Percentiles rank a stretch among this genome's conserved stretches.
These are phyloP conservation scores for Fregata magnificens DNA, from an alignment of 2,113 vertebrate species.

Conservation along the genomic window DNA sequence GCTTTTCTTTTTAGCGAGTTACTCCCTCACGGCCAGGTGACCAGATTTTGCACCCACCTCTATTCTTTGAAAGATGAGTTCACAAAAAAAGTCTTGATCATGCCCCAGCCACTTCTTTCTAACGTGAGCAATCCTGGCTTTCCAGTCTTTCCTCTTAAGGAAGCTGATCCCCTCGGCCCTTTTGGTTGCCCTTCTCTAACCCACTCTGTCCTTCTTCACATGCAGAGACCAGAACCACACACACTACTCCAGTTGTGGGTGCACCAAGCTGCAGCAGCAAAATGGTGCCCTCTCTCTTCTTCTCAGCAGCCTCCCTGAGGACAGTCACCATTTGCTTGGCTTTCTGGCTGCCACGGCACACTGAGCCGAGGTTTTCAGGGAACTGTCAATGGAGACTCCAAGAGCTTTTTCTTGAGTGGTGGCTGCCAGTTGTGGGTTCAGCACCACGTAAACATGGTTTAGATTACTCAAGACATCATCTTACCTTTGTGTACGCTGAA, in stretches of 20 bases:
- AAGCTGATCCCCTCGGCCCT: background rate
- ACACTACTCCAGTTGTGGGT: background rate
- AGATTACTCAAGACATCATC: background rate
- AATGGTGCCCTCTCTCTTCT: background rate
- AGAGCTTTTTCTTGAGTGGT: background rate
- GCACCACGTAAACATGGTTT: background rate
- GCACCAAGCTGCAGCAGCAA: background rate
- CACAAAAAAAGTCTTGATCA: background rate
- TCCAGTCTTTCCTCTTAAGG: background rate
- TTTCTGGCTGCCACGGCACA: background rate
- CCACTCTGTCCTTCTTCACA: accelerated
- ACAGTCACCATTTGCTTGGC: background rate
- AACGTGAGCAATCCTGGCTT: background rate
- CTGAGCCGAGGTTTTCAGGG: background rate
- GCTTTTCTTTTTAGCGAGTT: background rate
- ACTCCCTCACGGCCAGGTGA: background rate
- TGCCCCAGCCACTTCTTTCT: background rate
- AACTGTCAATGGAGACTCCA: background rate
- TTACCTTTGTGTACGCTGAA: background rate
- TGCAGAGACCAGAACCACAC: background rate
- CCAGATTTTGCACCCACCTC: background rate
- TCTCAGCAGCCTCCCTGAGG: background rate
- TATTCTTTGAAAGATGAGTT: background rate
- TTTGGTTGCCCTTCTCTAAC: background rate
- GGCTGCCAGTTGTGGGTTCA: background rate